Conservation (phyloP, 2,113 vertebrate species). For the Microtus ochrogaster region DNA sequence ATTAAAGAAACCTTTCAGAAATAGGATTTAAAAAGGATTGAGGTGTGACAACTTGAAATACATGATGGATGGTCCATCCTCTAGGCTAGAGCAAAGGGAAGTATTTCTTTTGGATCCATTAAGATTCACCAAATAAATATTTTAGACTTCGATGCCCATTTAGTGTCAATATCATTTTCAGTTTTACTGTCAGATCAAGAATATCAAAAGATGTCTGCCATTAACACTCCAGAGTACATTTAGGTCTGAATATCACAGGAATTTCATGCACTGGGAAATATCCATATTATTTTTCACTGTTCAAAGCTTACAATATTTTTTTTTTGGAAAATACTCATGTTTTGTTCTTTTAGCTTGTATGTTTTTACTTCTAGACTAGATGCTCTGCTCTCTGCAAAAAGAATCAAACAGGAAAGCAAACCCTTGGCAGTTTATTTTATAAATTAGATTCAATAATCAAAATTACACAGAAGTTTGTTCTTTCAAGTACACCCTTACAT, state of each 20-base stretch:
- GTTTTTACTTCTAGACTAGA: too few relatives aligned
- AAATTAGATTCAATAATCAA: neutral
- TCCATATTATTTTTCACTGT: too few relatives aligned
- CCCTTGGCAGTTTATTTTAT: neutral
- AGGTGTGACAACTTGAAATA: neutral
- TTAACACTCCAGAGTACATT: neutral
- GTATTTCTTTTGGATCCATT: neutral
- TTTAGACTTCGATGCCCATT: neutral
- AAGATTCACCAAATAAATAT: neutral
- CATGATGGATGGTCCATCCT: neutral
- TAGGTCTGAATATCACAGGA: neutral
- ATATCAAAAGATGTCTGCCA: neutral
- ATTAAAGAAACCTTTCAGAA: slow-evolving; percentile 5
- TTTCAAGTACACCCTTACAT: neutral
- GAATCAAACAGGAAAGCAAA: neutral
- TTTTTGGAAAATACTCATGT: neutral
- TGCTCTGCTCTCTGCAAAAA: neutral
- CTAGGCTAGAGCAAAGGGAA: neutral
- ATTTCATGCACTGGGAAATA: neutral
- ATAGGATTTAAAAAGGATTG: neutral
- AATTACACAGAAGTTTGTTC: neutral
- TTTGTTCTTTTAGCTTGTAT: neutral
- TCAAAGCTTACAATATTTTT: neutral
- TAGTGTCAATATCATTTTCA: neutral
- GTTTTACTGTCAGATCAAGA: neutral